Evolutionary conservation across 2,888 invertebrate species (phyloP), one percentile per base, ranked within the genome.

Genomic region (Drosophila sordidula): DNA sequence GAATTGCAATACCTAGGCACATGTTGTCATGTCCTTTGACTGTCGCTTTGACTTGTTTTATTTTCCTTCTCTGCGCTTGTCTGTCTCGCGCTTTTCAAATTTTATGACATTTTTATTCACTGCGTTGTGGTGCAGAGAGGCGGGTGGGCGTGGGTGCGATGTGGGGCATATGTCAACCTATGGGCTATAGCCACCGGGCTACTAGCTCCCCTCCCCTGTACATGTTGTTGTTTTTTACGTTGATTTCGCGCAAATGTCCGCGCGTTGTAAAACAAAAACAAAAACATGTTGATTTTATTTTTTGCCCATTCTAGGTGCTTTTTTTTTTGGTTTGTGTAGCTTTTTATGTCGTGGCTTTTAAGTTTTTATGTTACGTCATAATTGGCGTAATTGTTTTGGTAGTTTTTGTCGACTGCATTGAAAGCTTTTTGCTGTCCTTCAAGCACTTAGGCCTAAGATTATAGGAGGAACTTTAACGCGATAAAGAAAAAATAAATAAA

Each of bases 81-180:
- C 87, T 79, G 82, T 66, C 85, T 66, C 56, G 70, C 54, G 76
- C 75, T 78, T 75, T 88, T 86, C 85, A 89, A 80, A 88, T 86
- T 89, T 86, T 89, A 86, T 89, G 85, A 88, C 87, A 80, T 86
- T 86, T 86, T 89, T 86, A 89, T 89, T 88, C 55, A 78, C 57
- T 68, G 65, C 59, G 47, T 14, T 61, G 38, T 41, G 12, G 32
- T 61, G 61, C 55, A 29, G 42, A 25, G 42, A 8, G 1, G 3
- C 4, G 34, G 34, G 25, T 22, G 32, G 3, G 1, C 5, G n/a
- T 11, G 22, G 29, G 26, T 34, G 4, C 3, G 16, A 9, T 29
- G 39, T 18, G 32, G 25, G 51, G 22, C 52, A 50, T 63, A 78
- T 78, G 81, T 78, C 72, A 71, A 65, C 78, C 76, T 72, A 76